Conservation (phyloP, 2,113 vertebrate species). For the Recurvirostra avosetta region DNA sequence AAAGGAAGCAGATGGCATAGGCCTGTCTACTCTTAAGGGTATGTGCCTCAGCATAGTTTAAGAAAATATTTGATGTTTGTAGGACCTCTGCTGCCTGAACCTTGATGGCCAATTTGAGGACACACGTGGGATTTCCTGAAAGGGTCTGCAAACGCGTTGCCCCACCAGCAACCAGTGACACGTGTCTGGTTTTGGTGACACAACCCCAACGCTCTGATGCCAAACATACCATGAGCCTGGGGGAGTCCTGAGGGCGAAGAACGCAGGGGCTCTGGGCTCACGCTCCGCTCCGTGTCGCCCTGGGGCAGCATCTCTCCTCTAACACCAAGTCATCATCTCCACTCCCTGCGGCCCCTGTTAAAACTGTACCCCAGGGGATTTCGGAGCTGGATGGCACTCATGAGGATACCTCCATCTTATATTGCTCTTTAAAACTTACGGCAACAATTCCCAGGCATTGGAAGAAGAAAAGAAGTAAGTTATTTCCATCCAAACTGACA, state of each 20-base stretch:
- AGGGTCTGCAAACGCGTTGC: not conserved
- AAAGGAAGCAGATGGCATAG: not conserved
- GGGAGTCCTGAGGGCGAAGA: not conserved
- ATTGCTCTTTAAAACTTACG: not conserved
- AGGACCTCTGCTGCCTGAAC: not conserved
- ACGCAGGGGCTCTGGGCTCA: fast-evolving
- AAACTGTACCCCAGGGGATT: not conserved
- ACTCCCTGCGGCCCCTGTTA: not conserved
- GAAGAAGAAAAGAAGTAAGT: not conserved
- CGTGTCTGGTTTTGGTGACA: not conserved
- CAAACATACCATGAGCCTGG: not conserved
- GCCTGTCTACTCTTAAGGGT: not conserved
- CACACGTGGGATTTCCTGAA: not conserved
- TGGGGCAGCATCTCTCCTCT: not conserved
- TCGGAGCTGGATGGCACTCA: not conserved
- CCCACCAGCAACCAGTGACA: not conserved
- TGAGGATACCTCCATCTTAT: fast-evolving
- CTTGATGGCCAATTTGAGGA: not conserved
- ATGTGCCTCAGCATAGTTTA: not conserved
- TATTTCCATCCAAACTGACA: not conserved
- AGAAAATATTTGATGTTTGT: not conserved
- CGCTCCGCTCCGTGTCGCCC: fast-evolving
- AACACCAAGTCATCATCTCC: not conserved
- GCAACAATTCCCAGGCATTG: not conserved
- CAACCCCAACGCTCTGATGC: fast-evolving